These are phyloP conservation scores for Menidia beryllina DNA, from an alignment of 2,113 vertebrate genomes.

Conservation along the genomic window DNA sequence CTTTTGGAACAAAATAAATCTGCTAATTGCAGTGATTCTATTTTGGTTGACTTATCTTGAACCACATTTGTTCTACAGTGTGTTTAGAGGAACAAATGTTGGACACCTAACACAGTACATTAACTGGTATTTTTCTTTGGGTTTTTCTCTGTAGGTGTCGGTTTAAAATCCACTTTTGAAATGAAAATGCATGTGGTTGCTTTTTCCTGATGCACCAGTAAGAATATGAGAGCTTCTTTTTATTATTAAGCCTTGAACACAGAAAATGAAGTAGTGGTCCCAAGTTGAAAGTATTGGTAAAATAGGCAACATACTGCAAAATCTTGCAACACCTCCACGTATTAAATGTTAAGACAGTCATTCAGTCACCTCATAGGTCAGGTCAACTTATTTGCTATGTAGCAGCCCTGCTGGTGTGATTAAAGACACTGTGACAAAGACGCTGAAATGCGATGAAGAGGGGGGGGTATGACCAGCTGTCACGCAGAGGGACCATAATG, in stretches of 20 bases:
- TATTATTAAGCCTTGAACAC: background rate
- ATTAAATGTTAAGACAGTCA: conserved; percentile 29
- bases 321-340: conserved; percentile 23
- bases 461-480: conserved; percentile 71
- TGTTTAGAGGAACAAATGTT: too few species aligned
- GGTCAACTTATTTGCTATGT: conserved; percentile 73
- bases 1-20: too few species aligned
- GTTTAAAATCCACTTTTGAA: too few species aligned
- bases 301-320: background rate
- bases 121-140: too few species aligned
- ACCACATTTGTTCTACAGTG: too few species aligned
- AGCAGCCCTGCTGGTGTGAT: conserved; percentile 71
- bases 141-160: too few species aligned
- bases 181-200: too few species aligned
- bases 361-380: conserved; percentile 44
- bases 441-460: conserved; percentile 58
- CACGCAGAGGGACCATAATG: conserved; percentile 70
- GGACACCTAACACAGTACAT: too few species aligned
- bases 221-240: too few species aligned
- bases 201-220: too few species aligned
- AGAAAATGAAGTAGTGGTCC: background rate
- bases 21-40: too few species aligned
- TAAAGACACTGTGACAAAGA: conserved; percentile 75
- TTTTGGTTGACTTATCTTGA: too few species aligned
- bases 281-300: background rate